Percentiles rank a stretch among this genome's conserved stretches.
phyloP scores from a whole-genome alignment of 2,113 vertebrate genomes.

The Jaculus jaculus region DNA sequence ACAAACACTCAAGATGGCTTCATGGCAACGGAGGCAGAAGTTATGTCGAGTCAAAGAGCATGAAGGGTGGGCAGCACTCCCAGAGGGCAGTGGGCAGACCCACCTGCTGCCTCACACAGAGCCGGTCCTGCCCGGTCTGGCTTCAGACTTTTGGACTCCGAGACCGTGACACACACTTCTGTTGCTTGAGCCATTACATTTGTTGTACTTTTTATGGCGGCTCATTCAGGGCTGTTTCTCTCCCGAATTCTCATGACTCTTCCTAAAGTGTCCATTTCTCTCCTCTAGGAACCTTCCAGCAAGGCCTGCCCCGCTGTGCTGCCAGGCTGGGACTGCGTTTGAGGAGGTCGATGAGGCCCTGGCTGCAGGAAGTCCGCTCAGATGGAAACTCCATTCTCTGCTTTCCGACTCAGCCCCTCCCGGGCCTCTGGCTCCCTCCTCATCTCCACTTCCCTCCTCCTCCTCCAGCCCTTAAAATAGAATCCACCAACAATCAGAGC shows the following conservation, averaged over 20 bases:
- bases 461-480: neutral
- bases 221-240: accelerated
- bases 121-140: accelerated
- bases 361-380: neutral
- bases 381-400: neutral
- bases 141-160: accelerated
- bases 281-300: neutral
- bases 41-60: accelerated
- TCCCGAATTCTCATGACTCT: accelerated
- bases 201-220: neutral
- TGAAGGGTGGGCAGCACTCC: accelerated
- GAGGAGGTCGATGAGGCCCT: accelerated
- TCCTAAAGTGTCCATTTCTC: accelerated
- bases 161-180: neutral
- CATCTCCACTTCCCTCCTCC: neutral
- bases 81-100: neutral
- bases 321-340: accelerated
- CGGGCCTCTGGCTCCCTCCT: neutral
- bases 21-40: accelerated
- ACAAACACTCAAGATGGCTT: accelerated
- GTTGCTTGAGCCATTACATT: accelerated
- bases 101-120: neutral
- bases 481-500: slow-evolving; percentile 62
- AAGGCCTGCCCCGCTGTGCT: neutral
- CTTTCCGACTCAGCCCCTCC: neutral